phyloP scores from a whole-genome alignment of 2,797 vertebrate species.

The Fratercula arctica region DNA sequence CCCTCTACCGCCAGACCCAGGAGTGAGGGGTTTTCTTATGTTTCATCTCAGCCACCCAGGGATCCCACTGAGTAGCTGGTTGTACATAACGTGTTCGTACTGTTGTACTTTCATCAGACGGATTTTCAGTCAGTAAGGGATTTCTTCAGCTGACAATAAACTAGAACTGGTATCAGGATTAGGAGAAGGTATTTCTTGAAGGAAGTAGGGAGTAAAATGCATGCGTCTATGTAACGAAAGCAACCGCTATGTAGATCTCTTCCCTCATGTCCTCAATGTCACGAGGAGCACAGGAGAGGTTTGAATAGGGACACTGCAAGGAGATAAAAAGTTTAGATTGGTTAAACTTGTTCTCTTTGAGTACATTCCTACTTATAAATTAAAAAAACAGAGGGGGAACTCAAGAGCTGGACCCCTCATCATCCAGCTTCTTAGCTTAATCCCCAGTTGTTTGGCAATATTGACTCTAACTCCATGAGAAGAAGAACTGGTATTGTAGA shows the following conservation, averaged over 20 bases:
- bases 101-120: neutral
- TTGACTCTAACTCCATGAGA: neutral
- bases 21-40: neutral
- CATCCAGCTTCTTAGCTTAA: neutral
- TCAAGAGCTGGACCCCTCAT: neutral
- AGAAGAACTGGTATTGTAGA: neutral
- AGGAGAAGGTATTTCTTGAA: neutral
- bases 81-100: neutral
- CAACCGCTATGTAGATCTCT: neutral
- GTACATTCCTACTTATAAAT: neutral
- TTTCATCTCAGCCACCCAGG: neutral
- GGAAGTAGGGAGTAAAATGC: neutral
- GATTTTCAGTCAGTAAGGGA: neutral
- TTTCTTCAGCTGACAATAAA: neutral
- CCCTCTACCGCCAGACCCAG: neutral
- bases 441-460: neutral
- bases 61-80: neutral
- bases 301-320: neutral
- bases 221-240: neutral
- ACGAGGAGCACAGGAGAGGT: neutral
- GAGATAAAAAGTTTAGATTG: neutral
- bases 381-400: neutral
- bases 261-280: neutral
- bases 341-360: neutral
- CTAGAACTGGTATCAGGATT: neutral